These are phyloP conservation scores for Serilophus lunatus DNA, from an alignment of 2,113 vertebrate species.

Conservation along the genomic window DNA sequence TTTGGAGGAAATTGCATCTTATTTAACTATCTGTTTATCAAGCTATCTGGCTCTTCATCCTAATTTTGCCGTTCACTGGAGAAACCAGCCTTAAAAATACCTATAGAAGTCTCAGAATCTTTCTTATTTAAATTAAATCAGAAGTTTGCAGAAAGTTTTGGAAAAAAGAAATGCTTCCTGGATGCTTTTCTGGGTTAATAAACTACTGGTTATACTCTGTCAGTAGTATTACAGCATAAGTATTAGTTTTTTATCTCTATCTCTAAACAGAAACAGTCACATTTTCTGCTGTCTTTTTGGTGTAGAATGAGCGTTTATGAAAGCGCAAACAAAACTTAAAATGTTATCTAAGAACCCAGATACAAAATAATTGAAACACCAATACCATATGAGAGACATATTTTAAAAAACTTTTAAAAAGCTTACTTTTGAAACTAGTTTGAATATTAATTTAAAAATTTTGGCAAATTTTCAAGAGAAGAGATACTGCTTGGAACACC, in stretches of 20 bases:
- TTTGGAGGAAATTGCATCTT: constrained; percentile 4
- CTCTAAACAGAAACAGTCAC: background rate
- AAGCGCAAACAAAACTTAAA: background rate
- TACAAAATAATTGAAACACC: background rate
- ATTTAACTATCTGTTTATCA: background rate
- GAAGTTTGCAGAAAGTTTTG: background rate
- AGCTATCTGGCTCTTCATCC: background rate
- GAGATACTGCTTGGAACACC: background rate
- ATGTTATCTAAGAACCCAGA: background rate
- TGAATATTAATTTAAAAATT: background rate
- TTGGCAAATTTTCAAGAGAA: background rate
- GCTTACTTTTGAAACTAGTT: background rate
- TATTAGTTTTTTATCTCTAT: background rate
- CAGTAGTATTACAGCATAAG: background rate
- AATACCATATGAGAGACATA: background rate
- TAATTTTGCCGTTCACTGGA: constrained; percentile 44
- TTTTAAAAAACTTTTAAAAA: background rate
- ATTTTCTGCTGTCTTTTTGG: background rate
- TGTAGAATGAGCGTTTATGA: background rate
- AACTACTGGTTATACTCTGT: background rate
- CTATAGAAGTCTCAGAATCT: background rate
- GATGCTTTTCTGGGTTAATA: background rate
- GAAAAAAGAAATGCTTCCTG: background rate
- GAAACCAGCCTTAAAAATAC: constrained; percentile 35
- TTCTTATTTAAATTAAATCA: constrained; percentile 4